Conservation (phyloP, 2,888 invertebrate species). For the Aphidoletes aphidimyza region DNA sequence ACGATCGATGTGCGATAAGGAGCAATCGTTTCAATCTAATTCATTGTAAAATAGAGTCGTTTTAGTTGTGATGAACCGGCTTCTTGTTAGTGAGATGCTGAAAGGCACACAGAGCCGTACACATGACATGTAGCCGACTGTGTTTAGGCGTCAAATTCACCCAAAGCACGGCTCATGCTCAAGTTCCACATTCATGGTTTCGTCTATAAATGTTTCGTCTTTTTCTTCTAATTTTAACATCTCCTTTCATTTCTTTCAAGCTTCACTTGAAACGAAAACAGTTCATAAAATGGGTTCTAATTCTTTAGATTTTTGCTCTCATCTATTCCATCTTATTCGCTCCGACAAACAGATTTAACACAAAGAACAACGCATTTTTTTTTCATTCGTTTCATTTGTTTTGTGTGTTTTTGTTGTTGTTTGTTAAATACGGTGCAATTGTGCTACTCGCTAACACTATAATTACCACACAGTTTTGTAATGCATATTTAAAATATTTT, state of each 20-base stretch:
- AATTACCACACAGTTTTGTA: constrained; percentile 41
- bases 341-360: background rate
- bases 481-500: constrained; percentile 21
- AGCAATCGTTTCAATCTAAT: background rate
- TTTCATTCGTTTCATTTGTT: too few relatives aligned
- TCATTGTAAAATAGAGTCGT: background rate
- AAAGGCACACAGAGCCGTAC: background rate
- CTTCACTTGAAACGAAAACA: background rate
- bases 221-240: too few relatives aligned
- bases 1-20: background rate
- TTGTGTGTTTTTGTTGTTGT: too few relatives aligned
- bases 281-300: background rate
- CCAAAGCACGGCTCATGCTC: background rate
- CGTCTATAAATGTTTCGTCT: background rate
- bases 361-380: background rate
- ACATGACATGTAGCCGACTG: background rate
- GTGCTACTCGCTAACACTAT: background rate
- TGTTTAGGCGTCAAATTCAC: too few relatives aligned
- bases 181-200: background rate
- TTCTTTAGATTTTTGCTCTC: background rate
- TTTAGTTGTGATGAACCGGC: background rate
- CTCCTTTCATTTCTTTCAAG: background rate
- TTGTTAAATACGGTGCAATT: background rate
- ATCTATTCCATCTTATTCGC: background rate
- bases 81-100: background rate